Evolutionary conservation across 1,140 invertebrate species (phyloP).

Genomic region (Drosophila lacteicornis): DNA sequence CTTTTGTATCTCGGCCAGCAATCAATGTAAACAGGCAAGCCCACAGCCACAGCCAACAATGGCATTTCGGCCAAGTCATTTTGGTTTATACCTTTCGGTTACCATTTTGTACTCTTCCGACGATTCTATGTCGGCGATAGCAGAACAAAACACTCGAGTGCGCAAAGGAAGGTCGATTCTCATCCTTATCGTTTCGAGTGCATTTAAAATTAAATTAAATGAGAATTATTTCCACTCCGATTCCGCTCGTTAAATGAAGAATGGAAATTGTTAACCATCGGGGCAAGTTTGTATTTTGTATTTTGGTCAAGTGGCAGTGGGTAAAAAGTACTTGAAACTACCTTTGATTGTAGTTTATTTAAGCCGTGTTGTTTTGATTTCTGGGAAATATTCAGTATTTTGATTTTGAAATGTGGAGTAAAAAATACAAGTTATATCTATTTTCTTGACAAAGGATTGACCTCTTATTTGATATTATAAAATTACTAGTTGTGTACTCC

Average conservation of each 20-base stretch:
- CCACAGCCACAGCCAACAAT: conserved; percentile 36
- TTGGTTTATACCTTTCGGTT: conserved; percentile 46
- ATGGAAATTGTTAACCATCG: conserved; percentile 6
- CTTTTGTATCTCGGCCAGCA: conserved; percentile 44
- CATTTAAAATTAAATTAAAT: conserved; percentile 73
- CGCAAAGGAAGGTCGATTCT: conserved; percentile 20
- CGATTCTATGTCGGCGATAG: conserved; percentile 50
- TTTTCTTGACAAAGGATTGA: neutral
- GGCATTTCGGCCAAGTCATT: conserved; percentile 65
- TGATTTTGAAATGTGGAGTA: neutral
- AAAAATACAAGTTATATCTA: neutral
- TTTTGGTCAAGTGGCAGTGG: conserved; percentile 13
- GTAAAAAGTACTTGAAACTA: conserved; percentile 1
- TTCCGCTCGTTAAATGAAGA: conserved; percentile 23
- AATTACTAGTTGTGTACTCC: no score
- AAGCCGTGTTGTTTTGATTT: conserved; percentile 6
- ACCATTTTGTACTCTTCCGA: conserved; percentile 55
- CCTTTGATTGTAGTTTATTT: neutral
- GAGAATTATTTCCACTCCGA: conserved; percentile 50
- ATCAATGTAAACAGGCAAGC: conserved; percentile 62
- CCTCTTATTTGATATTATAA: no score
- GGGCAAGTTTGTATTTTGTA: conserved; percentile 6
- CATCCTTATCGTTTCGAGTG: conserved; percentile 46
- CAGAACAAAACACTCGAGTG: conserved; percentile 50
- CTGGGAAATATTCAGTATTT: neutral